Percentiles rank a stretch among this genome's conserved stretches.
Conservation (phyloP, 2,797 vertebrate species). For the Megaceryle alcyon region DNA sequence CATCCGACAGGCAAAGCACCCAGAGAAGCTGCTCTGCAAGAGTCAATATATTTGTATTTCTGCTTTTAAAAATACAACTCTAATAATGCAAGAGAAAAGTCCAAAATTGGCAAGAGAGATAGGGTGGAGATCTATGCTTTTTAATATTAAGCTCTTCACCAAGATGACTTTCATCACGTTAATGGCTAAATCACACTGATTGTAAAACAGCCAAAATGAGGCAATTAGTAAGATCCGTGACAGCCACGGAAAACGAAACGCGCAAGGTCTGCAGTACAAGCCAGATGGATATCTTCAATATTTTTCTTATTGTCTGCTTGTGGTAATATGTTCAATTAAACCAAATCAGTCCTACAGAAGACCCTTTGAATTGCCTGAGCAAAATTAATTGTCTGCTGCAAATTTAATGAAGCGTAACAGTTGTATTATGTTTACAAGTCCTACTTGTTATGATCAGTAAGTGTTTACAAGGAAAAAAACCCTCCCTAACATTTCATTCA, state of each 20-base stretch:
- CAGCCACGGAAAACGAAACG: constrained; percentile 58
- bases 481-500: background rate
- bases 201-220: constrained; percentile 72
- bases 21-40: background rate
- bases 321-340: constrained; percentile 78
- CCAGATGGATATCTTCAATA: constrained; percentile 82
- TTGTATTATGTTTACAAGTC: constrained; percentile 64
- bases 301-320: constrained; percentile 76
- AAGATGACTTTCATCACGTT: constrained; percentile 63
- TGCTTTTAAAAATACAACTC: constrained; percentile 58
- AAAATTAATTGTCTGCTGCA: constrained; percentile 74
- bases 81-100: constrained; percentile 37
- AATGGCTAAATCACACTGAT: constrained; percentile 76
- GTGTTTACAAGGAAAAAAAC: constrained; percentile 18
- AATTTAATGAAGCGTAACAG: constrained; percentile 67
- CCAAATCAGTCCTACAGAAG: constrained; percentile 51
- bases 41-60: constrained; percentile 1
- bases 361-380: constrained; percentile 59
- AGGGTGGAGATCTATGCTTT: constrained; percentile 79
- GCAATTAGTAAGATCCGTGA: constrained; percentile 73
- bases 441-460: constrained; percentile 60
- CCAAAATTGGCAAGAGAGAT: constrained; percentile 15
- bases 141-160: constrained; percentile 76
- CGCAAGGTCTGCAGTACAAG: constrained; percentile 27
- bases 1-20: background rate